Base-by-base conservation (phyloP, 2,113 vertebrate species). In the Mesoclemmys tuberculata region DNA sequence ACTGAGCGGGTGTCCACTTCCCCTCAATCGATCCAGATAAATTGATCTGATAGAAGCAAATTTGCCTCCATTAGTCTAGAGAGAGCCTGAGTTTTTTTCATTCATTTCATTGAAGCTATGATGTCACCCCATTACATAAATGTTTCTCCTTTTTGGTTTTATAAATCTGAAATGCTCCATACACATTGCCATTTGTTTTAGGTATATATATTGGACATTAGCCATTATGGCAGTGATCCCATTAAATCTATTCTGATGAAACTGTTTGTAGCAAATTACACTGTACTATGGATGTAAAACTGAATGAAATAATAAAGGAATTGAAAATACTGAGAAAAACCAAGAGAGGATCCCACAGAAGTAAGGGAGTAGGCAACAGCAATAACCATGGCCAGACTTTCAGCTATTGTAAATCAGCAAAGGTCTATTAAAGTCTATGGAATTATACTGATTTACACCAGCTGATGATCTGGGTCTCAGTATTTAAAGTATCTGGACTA, bases 401-500 rank as follows among this genome's bases (percentile, higher is more conserved):
- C 71, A 74, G 71, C 71, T 74, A 74, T 11, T 44, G 26, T 90
- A 71, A 71, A 12, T 77, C 74, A 77, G n/a, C 27, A 87, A 0
- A 68, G 74, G 18, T n/a, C 16, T 26, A 84, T n/a, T 79, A 51
- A 75, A 89, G 48, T 2, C 61, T 64, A 80, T 7, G 16, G 85
- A 80, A 51, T 88, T 82, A 55, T 89, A 21, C 6, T 82, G 29
- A 93, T 27, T 81, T 85, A 21, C 21, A 48, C 14, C 78, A 13
- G 12, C 9, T 5, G 5, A 87, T 10, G 29, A 94, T 80, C 54
- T 91, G 44, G 1, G 2, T 24, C 83, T 90, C 88, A 44, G 10
- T 79, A 4, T 10, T 35, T 41, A 83, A 92, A 75, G 77, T 77
- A 88, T 81, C 56, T 80, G 12, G 61, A 93, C n/a, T 98, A 99